These are phyloP conservation scores for Campylorhamphus procurvoides DNA, from an alignment of 2,113 vertebrate species.

Conservation along the genomic window DNA sequence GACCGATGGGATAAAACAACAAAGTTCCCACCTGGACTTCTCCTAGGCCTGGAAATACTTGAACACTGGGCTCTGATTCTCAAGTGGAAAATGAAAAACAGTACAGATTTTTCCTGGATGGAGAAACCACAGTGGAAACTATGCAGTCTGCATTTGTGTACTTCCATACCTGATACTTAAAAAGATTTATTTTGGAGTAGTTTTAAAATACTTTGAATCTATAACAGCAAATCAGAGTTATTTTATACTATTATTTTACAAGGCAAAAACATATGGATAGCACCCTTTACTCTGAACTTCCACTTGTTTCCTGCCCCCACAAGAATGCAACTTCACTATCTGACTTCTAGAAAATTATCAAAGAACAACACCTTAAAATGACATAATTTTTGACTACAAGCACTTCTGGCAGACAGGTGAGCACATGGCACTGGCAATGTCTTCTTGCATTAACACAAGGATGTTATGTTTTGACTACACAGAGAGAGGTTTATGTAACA, in stretches of 20 bases:
- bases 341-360: background rate
- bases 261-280: background rate
- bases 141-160: background rate
- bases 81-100: background rate
- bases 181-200: background rate
- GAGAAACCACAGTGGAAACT: background rate
- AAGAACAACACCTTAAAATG: background rate
- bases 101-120: background rate
- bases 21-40: background rate
- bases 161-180: background rate
- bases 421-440: background rate
- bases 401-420: background rate
- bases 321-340: background rate
- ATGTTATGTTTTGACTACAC: background rate
- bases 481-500: background rate
- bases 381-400: background rate
- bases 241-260: background rate
- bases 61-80: background rate
- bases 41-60: background rate
- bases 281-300: background rate
- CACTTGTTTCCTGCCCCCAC: background rate
- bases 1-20: background rate
- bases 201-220: background rate
- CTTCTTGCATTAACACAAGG: background rate
- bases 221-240: background rate